Evolutionary conservation across 2,797 vertebrate genomes (phyloP), one percentile per base, ranked within the genome.

Genomic region (Rhodeus uyekii): DNA sequence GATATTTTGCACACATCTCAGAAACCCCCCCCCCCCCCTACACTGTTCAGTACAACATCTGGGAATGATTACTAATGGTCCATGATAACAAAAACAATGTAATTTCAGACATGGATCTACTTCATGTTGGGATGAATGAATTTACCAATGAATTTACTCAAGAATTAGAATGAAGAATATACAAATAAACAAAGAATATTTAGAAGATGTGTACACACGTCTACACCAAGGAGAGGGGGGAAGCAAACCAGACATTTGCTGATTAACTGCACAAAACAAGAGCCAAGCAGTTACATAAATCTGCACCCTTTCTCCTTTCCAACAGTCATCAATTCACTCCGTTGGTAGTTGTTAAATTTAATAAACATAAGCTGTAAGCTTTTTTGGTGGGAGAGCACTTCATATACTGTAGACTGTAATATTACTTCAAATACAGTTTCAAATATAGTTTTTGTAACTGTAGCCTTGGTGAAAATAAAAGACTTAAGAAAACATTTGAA

Each of bases 281-380:
- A 85, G 88, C 87, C 86, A 53, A n/a, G 78, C 80, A 81, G 3
- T 42, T 76, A 83, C 86, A 87, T 93, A 90, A 93, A 94, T 93
- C 91, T 90, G 71, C 78, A 89, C 74, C 84, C 34, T 87, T 86
- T 86, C 86, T 88, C 83, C 73, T 27, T 86, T 88, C 86, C 89
- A 90, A 88, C 90, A 90, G 87, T 91, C 92, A 92, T 92, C 89
- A 93, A 92, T 93, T 90, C 82, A 87, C 85, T 90, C 65, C 84
- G 89, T 84, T 90, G 89, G 88, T 87, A 85, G 84, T 83, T 80
- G 84, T 82, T 89, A 88, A 91, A 93, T 93, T 93, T 93, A 93
- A 64, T 76, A 76, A 44, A 76, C 39, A 64, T 48, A 46, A 77
- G 27, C 38, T 36, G 10, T n/a, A 73, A 13, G 22, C 8, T 39